phyloP scores from a whole-genome alignment of 2,888 invertebrate species.

The Drosophila anomalata region DNA sequence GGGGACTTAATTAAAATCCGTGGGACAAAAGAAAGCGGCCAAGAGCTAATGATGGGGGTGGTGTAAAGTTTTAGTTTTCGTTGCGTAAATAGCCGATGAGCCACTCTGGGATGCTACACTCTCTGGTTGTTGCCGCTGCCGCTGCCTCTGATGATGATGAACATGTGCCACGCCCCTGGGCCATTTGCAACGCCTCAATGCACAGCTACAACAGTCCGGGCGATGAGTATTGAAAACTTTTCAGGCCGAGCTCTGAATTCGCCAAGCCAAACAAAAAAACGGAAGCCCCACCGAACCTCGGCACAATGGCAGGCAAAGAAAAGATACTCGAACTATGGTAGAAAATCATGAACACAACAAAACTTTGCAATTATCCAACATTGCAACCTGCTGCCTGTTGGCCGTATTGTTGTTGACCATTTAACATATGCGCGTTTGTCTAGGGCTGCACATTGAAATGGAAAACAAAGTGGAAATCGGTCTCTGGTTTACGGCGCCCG shows the following conservation, averaged over 20 bases:
- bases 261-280: slow-evolving; percentile 77
- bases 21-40: slow-evolving; percentile 70
- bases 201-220: slow-evolving; percentile 56
- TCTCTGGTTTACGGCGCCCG: slow-evolving; percentile 4
- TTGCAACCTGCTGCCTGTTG: slow-evolving; percentile 32
- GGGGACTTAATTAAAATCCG: slow-evolving; percentile 53
- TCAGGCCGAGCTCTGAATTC: slow-evolving; percentile 57
- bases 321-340: slow-evolving; percentile 3
- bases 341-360: slow-evolving; percentile 30
- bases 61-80: slow-evolving; percentile 16
- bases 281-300: slow-evolving; percentile 66
- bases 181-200: slow-evolving; percentile 78
- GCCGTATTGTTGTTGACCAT: slow-evolving; percentile 46
- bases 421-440: slow-evolving; percentile 46
- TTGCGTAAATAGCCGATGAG: slow-evolving; percentile 62
- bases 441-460: slow-evolving; percentile 40
- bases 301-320: slow-evolving; percentile 42
- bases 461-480: slow-evolving; percentile 40
- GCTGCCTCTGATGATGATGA: slow-evolving; percentile 58
- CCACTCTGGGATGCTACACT: slow-evolving; percentile 20
- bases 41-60: slow-evolving; percentile 49
- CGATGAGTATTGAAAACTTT: slow-evolving; percentile 65
- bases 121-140: slow-evolving; percentile 2
- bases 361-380: slow-evolving; percentile 70
- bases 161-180: slow-evolving; percentile 73